These are phyloP conservation scores for Elegia similella DNA, from an alignment of 2,888 invertebrate species.

Conservation along the genomic window DNA sequence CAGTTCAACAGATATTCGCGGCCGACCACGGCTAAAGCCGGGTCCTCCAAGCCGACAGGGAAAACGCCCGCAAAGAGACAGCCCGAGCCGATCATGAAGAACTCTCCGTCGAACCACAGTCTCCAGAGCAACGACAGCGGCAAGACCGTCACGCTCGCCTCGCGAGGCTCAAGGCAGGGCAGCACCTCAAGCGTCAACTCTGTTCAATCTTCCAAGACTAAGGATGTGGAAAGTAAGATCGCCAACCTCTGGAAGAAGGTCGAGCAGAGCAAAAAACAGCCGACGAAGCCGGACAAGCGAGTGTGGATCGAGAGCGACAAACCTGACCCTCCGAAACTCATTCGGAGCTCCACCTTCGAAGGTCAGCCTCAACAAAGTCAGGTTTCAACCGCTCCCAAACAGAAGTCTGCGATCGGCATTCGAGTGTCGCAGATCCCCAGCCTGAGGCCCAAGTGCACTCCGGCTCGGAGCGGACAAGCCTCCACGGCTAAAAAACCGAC, in stretches of 20 bases:
- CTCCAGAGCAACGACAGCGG: conserved; percentile 78
- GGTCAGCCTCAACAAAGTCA: conserved; percentile 69
- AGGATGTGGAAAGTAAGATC: conserved; percentile 89
- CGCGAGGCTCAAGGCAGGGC: conserved; percentile 58
- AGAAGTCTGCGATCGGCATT: conserved; percentile 73
- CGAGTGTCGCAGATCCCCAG: conserved; percentile 72
- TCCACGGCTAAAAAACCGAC: conserved; percentile 47
- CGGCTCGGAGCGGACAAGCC: conserved; percentile 39
- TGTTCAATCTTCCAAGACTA: conserved; percentile 78
- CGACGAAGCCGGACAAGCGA: conserved; percentile 80
- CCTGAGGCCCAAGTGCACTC: conserved; percentile 53
- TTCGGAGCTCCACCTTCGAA: conserved; percentile 85
- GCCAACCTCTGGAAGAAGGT: conserved; percentile 91
- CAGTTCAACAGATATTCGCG: conserved; percentile 53
- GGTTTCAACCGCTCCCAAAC: conserved; percentile 63
- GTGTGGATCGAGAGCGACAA: conserved; percentile 81
- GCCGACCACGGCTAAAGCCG: conserved; percentile 46
- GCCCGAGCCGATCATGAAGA: conserved; percentile 61
- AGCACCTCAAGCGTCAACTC: conserved; percentile 83
- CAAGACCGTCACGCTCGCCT: conserved; percentile 64
- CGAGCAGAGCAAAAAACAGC: conserved; percentile 84
- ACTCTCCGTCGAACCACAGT: conserved; percentile 80
- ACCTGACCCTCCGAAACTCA: conserved; percentile 66
- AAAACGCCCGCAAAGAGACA: conserved; percentile 32
- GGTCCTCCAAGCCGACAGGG: conserved; percentile 30